Percentiles rank a stretch among this genome's conserved stretches.
These are phyloP conservation scores for Aphodius granarius DNA, from an alignment of 2,888 invertebrate species.

Conservation along the genomic window DNA sequence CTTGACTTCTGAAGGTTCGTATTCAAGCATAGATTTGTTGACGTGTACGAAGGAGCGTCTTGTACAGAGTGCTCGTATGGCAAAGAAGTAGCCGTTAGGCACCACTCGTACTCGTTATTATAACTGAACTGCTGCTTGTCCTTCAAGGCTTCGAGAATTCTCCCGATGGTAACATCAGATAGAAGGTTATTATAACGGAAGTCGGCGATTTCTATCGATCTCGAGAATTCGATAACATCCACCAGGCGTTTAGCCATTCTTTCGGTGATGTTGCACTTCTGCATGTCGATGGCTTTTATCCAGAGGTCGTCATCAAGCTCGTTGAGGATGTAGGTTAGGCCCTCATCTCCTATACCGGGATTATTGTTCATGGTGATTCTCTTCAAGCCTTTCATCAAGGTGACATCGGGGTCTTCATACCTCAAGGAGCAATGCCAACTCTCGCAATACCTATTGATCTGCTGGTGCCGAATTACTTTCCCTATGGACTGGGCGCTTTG, in stretches of 20 bases:
- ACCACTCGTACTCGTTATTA: constrained; percentile 49
- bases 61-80: constrained; percentile 39
- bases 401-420: constrained; percentile 74
- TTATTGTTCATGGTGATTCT: constrained; percentile 72
- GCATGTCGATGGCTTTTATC: constrained; percentile 79
- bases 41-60: constrained; percentile 7
- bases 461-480: constrained; percentile 62
- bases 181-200: constrained; percentile 61
- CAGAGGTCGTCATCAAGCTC: constrained; percentile 77
- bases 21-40: constrained; percentile 5
- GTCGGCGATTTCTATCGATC: constrained; percentile 69
- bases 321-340: constrained; percentile 63
- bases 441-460: constrained; percentile 69
- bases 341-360: constrained; percentile 66
- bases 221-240: constrained; percentile 65
- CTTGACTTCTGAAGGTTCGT: constrained; percentile 40
- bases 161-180: constrained; percentile 42
- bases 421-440: constrained; percentile 80
- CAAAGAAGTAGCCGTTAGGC: constrained; percentile 40
- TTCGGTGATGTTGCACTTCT: constrained; percentile 73
- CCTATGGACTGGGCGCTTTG: constrained; percentile 67
- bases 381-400: constrained; percentile 72
- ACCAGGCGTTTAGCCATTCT: constrained; percentile 59
- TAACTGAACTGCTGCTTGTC: constrained; percentile 42
- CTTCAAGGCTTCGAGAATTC: constrained; percentile 45